phyloP scores from a whole-genome alignment of 2,888 invertebrate species.

The Alitta virens region DNA sequence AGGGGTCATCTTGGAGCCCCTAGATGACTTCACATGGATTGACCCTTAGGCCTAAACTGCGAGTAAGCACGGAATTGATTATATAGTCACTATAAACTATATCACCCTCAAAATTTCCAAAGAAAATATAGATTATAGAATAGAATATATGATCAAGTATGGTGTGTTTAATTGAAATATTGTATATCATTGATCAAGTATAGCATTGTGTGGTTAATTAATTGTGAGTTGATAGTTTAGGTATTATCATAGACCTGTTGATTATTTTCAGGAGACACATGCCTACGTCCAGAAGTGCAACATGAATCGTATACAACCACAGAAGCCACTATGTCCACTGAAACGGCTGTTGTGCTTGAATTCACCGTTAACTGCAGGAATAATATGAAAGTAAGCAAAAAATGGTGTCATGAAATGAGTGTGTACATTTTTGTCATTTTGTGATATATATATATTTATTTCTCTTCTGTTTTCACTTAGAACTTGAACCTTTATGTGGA shows the following conservation, averaged over 20 bases:
- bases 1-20: no score
- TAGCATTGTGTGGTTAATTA: no score
- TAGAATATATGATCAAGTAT: no score
- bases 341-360: constrained; percentile 87
- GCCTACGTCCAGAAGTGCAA: constrained; percentile 57
- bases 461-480: constrained; percentile 46
- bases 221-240: background rate
- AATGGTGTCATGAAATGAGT: background rate
- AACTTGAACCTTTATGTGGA: constrained; percentile 82
- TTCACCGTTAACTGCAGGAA: constrained; percentile 77
- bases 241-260: background rate
- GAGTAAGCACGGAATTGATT: no score
- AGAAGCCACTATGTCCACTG: constrained; percentile 87
- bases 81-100: no score
- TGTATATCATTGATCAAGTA: no score
- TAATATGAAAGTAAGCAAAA: constrained; percentile 55
- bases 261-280: constrained; percentile 48
- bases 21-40: no score
- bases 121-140: no score
- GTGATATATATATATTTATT: constrained; percentile 11
- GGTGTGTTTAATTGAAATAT: no score
- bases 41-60: no score
- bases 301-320: constrained; percentile 85
- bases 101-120: no score
- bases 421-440: background rate